Percentiles rank a stretch among this genome's conserved stretches.
Conservation (phyloP, 2,888 invertebrate genomes). For the Polymixis flavicincta region DNA sequence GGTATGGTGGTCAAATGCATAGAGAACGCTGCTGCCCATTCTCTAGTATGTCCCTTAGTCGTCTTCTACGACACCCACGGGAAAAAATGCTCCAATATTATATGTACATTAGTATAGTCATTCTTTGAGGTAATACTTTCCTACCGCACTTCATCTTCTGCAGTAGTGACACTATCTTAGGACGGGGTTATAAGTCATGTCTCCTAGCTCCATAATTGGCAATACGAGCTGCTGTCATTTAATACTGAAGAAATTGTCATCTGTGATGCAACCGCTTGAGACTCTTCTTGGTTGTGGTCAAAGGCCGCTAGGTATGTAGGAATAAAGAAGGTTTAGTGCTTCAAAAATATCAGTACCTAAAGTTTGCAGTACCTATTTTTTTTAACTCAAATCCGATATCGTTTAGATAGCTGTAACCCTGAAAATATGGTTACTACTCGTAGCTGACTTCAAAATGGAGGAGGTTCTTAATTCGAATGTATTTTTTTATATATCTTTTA, state of each 20-base stretch:
- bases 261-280: slow-evolving; percentile 3
- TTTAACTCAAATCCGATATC: too few species aligned
- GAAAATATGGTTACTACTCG: too few species aligned
- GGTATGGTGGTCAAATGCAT: too few species aligned
- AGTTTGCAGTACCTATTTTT: neutral
- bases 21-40: too few species aligned
- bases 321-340: neutral
- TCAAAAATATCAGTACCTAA: neutral
- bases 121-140: slow-evolving; percentile 3
- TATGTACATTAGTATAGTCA: neutral
- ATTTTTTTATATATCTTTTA: too few species aligned
- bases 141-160: slow-evolving; percentile 27
- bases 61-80: too few species aligned
- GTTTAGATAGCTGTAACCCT: neutral
- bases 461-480: too few species aligned
- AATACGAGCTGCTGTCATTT: slow-evolving; percentile 12
- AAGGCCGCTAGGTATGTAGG: neutral
- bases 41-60: too few species aligned
- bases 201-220: slow-evolving; percentile 34
- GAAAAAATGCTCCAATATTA: neutral
- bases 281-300: neutral
- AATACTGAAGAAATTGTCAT: slow-evolving; percentile 26
- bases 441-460: too few species aligned
- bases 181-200: slow-evolving; percentile 25
- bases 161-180: slow-evolving; percentile 26